phyloP scores from a whole-genome alignment of 2,888 invertebrate genomes.

The Ischnus inquisitorius region DNA sequence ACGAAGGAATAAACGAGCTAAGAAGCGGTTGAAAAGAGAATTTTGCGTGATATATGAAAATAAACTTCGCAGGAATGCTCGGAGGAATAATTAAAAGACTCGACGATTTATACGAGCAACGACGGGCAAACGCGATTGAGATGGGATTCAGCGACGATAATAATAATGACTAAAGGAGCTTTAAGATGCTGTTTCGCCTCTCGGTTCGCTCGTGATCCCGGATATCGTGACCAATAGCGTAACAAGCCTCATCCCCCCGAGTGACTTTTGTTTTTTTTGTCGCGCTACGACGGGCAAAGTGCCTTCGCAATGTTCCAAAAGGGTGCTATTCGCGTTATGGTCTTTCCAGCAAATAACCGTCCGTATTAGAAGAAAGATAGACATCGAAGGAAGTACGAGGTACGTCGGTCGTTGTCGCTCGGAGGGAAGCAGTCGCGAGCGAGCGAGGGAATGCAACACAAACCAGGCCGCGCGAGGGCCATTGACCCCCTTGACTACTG shows the following conservation, averaged over 20 bases:
- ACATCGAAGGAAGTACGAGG: slow-evolving; percentile 53
- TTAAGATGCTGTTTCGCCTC: slow-evolving; percentile 17
- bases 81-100: slow-evolving; percentile 22
- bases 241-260: not conserved
- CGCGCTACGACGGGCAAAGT: not conserved
- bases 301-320: not conserved
- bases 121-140: not conserved
- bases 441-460: slow-evolving; percentile 53
- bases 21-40: not conserved
- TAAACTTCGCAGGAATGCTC: slow-evolving; percentile 11
- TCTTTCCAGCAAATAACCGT: not conserved
- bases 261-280: not conserved
- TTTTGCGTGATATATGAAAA: slow-evolving; percentile 3
- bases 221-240: slow-evolving; percentile 1
- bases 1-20: not conserved
- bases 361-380: slow-evolving; percentile 31
- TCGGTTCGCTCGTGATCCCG: not conserved
- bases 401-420: slow-evolving; percentile 43
- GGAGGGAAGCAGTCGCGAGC: slow-evolving; percentile 23
- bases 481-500: slow-evolving; percentile 50
- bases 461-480: slow-evolving; percentile 51
- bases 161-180: slow-evolving; percentile 15
- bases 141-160: slow-evolving; percentile 18
- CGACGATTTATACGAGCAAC: slow-evolving; percentile 23
- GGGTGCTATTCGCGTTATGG: not conserved